Conservation (phyloP, 1,140 invertebrate species). For the honey bee (Apis mellifera) region Amel_HAv3.1 CM009939.2:5405001-5405500, state of each 20-base stretch:
- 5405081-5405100: slow-evolving; percentile 37
- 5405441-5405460: neutral
- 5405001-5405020: slow-evolving; percentile 6
- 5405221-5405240: neutral
- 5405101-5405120: slow-evolving; percentile 48
- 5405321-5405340: slow-evolving; percentile 5
- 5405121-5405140: slow-evolving; percentile 34
- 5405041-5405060: slow-evolving; percentile 40
- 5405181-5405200: neutral
- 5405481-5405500: neutral
- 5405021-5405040: slow-evolving; percentile 27
- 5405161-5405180: slow-evolving; percentile 2
- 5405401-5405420: slow-evolving; percentile 22
- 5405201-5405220: neutral
- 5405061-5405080: slow-evolving; percentile 38
- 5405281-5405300: no score
- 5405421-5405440: neutral
- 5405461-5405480: neutral
- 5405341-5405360: slow-evolving; percentile 22
- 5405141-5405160: slow-evolving; percentile 14
- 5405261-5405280: neutral
- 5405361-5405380: slow-evolving; percentile 54
- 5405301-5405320: slow-evolving; percentile 4
- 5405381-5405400: slow-evolving; percentile 31
- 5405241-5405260: neutral